Percentiles rank a stretch among this genome's conserved stretches.
Conservation (phyloP, 2,888 invertebrate genomes). For the Stratiomys singularior region DNA sequence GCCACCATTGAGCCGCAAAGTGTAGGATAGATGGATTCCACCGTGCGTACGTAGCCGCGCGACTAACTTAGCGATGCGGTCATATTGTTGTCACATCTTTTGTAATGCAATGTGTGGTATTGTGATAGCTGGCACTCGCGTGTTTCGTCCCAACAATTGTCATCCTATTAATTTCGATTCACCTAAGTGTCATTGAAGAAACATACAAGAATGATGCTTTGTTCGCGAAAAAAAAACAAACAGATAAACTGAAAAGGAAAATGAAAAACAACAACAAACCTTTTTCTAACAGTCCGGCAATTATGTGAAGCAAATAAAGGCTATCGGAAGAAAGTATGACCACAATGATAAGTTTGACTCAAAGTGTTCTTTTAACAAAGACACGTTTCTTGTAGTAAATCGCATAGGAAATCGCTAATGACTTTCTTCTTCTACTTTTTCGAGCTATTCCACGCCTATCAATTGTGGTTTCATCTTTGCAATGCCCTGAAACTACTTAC, state of each 20-base stretch:
- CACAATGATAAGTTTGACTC: no score
- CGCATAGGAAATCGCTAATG: no score
- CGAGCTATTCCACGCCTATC: not conserved
- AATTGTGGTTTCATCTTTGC: not conserved
- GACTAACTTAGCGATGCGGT: not conserved
- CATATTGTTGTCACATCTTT: slow-evolving; percentile 6
- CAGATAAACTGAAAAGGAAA: no score
- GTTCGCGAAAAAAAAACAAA: no score
- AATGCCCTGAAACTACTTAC: no score
- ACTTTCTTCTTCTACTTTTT: no score
- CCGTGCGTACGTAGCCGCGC: not conserved
- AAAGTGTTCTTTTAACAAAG: no score
- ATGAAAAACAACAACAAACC: no score
- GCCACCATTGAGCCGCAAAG: slow-evolving; percentile 1
- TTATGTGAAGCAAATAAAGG: no score
- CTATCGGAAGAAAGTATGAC: no score
- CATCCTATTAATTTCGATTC: slow-evolving; percentile 20
- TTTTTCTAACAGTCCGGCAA: no score
- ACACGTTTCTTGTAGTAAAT: no score
- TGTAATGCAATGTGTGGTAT: not conserved
- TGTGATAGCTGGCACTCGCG: slow-evolving; percentile 5
- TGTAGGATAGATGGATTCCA: not conserved
- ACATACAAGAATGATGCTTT: not conserved
- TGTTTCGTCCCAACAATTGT: slow-evolving; percentile 1
- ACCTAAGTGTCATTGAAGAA: not conserved